These are phyloP conservation scores for Palythoa grandis DNA, from an alignment of 92 coral and sea anemone species.

Conservation along the genomic window DNA sequence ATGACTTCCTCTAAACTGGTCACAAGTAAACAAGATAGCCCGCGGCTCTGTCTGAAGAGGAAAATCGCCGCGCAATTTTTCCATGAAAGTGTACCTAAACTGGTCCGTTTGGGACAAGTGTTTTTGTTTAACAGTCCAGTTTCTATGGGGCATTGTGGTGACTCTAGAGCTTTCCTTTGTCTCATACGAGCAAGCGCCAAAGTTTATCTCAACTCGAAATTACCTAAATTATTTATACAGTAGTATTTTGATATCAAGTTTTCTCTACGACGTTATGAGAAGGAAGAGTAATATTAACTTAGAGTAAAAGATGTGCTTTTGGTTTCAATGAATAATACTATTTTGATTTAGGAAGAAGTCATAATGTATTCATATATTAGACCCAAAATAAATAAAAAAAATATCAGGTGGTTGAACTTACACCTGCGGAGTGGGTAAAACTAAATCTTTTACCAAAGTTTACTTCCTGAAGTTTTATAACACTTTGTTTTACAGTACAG, in stretches of 20 bases:
- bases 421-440: constrained; percentile 43
- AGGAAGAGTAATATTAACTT: background rate
- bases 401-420: constrained; percentile 10
- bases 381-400: constrained; percentile 8
- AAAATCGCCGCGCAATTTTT: constrained; percentile 1
- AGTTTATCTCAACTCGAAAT: background rate
- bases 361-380: constrained; percentile 22
- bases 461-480: constrained; percentile 39
- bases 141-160: constrained; percentile 13
- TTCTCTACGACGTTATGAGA: background rate
- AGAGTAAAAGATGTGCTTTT: constrained; percentile 6
- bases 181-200: constrained; percentile 11
- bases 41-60: constrained; percentile 20
- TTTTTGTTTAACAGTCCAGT: constrained; percentile 25
- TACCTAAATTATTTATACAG: background rate
- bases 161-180: constrained; percentile 16
- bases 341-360: background rate
- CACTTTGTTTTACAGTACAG: constrained; percentile 38
- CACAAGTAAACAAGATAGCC: constrained; percentile 33
- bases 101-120: background rate
- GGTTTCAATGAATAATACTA: constrained; percentile 10
- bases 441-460: constrained; percentile 16
- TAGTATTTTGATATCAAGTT: background rate
- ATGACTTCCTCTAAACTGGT: constrained; percentile 36
- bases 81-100: background rate